Conservation (phyloP, 2,888 invertebrate genomes). For the Ophion ventricosus region DNA sequence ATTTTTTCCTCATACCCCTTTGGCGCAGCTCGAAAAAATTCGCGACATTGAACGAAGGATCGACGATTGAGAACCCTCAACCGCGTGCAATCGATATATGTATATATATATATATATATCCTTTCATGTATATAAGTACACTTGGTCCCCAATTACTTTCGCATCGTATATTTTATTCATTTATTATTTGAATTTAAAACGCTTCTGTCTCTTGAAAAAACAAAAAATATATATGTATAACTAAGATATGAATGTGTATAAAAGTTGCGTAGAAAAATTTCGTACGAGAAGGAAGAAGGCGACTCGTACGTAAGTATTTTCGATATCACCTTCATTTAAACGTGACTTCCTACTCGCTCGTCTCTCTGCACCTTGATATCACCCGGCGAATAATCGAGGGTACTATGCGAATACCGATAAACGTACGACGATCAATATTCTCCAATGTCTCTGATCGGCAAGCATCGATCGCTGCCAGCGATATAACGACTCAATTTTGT, state of each 20-base stretch:
- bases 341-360: constrained; percentile 21
- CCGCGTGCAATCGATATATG: background rate
- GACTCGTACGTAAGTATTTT: background rate
- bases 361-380: background rate
- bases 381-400: background rate
- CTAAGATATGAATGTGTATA: background rate
- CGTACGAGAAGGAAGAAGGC: background rate
- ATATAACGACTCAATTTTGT: background rate
- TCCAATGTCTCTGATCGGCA: background rate
- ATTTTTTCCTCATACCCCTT: too few relatives aligned
- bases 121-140: background rate
- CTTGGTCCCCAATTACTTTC: constrained; percentile 27
- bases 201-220: too few relatives aligned
- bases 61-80: constrained; percentile 51
- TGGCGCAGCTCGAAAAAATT: too few relatives aligned
- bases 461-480: background rate
- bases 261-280: background rate
- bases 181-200: background rate
- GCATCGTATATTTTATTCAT: constrained; percentile 28
- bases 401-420: constrained; percentile 5
- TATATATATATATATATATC: background rate
- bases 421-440: background rate
- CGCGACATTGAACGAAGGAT: constrained; percentile 3
- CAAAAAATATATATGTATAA: background rate
- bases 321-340: constrained; percentile 8